Evolutionary conservation across 1,140 invertebrate species (phyloP), one percentile per base, ranked within the genome.

Genomic region (Drosophila neocordata): DNA sequence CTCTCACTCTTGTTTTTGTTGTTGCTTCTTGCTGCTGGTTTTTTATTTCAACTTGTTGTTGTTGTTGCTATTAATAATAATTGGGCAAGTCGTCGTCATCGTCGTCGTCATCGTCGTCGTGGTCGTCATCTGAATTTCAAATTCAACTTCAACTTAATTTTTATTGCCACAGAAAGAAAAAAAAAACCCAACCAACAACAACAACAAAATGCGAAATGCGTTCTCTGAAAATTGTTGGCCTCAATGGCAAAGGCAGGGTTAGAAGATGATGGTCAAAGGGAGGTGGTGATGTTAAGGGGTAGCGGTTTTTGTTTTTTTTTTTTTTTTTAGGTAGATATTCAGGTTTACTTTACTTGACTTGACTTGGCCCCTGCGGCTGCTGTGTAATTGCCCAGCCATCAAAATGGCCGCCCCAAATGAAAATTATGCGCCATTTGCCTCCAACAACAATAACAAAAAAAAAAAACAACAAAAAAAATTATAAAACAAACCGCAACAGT

Each of bases 111-210:
- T 24, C 65, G 65, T 65, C 44, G 61, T 68, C 22, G 60, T 37
- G 52, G 60, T 65, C 72, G 72, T 74, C 75, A 80, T 84, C 81
- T 87, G 74, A 87, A 87, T 85, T 84, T 85, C 81, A 85, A 84
- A 84, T 87, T 87, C 77, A 63, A 80, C 77, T 65, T 77, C 67
- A 73, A 75, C 66, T 71, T 87, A 81, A 85, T 81, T 85, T 87
- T 87, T 81, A 85, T 87, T 75, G 72, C 78, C 73, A 62, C 77
- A 72, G 48, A 15, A 11, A 31, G 6, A 31, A 31, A 31, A 31
- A 31, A 31, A 31, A 31, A 48, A 18, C 41, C 41, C 34, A 35
- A 12, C 34, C 34, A 35, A 35, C 15, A 48, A 8, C 41, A 48
- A 12, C 41, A 44, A 15, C 41, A 48, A 48, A 48, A 48, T 48